Conservation (phyloP, 2,888 invertebrate species). For the Galerucella pusilla region DNA sequence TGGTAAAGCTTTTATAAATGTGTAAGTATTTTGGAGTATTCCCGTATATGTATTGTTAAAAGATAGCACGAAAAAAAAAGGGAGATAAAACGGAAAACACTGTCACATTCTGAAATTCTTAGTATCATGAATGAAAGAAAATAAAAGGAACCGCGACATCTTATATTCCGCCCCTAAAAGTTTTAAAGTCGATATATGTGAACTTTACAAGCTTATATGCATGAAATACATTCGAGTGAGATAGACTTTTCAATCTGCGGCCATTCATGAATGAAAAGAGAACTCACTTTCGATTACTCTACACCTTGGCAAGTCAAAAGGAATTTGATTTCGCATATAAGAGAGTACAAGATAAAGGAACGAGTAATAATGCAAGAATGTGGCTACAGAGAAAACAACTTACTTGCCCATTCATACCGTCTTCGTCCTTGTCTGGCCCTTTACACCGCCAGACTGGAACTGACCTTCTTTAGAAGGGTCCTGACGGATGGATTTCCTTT, state of each 20-base stretch:
- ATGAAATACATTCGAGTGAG: conserved; percentile 31
- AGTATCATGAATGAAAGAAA: conserved; percentile 27
- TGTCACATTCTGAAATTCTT: not conserved
- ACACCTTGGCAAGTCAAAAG: conserved; percentile 26
- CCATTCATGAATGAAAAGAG: conserved; percentile 50
- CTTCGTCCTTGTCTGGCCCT: conserved; percentile 46
- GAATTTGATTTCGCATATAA: conserved; percentile 56
- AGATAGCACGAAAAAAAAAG: not conserved
- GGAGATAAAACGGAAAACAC: not conserved
- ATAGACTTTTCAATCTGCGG: conserved; percentile 21
- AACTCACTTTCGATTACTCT: conserved; percentile 51
- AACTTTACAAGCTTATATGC: conserved; percentile 21
- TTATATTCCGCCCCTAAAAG: conserved; percentile 30
- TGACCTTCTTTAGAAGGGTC: conserved; percentile 45
- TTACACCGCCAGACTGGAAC: conserved; percentile 42
- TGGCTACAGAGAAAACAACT: conserved; percentile 41
- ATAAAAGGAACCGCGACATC: conserved; percentile 26
- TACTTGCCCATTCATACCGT: conserved; percentile 49
- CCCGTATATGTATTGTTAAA: not conserved
- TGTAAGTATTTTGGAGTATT: not conserved
- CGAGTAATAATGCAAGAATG: conserved; percentile 48
- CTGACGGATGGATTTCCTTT: conserved; percentile 46
- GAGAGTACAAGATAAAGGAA: conserved; percentile 49
- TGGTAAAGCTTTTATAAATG: too few relatives aligned
- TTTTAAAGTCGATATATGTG: conserved; percentile 40